These are phyloP conservation scores for Timema cristinae DNA, from an alignment of 2,888 invertebrate genomes.

Conservation along the genomic window DNA sequence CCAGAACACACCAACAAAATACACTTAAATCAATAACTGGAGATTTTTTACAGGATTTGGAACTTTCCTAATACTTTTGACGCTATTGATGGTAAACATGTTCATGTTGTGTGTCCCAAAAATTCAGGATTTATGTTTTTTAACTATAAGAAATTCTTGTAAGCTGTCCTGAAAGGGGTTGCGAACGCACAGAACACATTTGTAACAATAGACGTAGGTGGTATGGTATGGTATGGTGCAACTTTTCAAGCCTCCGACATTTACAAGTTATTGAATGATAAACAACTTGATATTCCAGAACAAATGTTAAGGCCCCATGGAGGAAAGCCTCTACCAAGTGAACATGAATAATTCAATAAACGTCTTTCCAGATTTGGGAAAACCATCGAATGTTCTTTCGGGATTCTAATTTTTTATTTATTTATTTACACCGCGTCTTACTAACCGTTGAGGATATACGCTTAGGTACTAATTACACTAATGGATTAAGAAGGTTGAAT, in stretches of 20 bases:
- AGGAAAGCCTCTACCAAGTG: conserved; percentile 14
- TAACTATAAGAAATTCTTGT: conserved; percentile 12
- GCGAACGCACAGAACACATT: conserved; percentile 26
- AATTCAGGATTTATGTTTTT: conserved; percentile 13
- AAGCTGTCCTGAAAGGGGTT: conserved; percentile 20
- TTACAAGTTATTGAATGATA: conserved; percentile 26
- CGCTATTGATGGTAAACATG: conserved; percentile 7
- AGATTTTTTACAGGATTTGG: conserved; percentile 7
- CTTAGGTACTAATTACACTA: too few relatives aligned
- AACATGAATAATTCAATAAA: conserved; percentile 22
- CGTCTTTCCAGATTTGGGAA: conserved; percentile 18
- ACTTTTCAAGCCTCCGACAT: conserved; percentile 34
- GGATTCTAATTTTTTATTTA: too few relatives aligned
- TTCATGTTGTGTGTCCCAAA: conserved; percentile 12
- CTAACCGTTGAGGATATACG: too few relatives aligned
- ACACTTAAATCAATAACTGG: not conserved
- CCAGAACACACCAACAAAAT: not conserved
- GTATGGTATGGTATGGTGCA: conserved; percentile 37
- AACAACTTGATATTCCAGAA: conserved; percentile 30
- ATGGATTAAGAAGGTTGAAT: too few relatives aligned
- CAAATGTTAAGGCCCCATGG: conserved; percentile 27
- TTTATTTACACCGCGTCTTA: too few relatives aligned
- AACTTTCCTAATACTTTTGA: conserved; percentile 15
- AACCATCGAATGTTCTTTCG: conserved; percentile 21
- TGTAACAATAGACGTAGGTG: conserved; percentile 32